phyloP scores from a whole-genome alignment of 2,797 vertebrate species.

The Labroides dimidiatus region DNA sequence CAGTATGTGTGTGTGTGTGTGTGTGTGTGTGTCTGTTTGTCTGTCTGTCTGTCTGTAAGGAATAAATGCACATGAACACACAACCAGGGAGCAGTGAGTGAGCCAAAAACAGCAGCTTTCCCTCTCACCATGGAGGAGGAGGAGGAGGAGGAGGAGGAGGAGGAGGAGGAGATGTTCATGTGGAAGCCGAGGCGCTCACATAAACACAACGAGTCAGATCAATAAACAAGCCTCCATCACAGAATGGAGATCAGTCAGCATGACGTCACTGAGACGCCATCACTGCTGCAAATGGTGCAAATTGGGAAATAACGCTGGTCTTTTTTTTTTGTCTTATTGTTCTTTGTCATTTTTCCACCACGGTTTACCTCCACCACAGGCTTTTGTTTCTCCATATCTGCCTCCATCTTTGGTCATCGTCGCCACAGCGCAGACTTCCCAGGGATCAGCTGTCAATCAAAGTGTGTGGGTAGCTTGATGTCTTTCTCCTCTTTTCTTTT shows the following conservation, averaged over 20 bases:
- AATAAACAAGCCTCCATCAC: constrained; percentile 72
- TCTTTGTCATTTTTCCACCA: constrained; percentile 18
- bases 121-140: constrained; percentile 66
- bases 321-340: constrained; percentile 30
- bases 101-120: constrained; percentile 80
- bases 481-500: constrained; percentile 30
- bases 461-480: constrained; percentile 44
- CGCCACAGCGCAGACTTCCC: constrained; percentile 32
- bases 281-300: constrained; percentile 24
- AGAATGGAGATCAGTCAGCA: constrained; percentile 22
- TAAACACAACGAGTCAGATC: constrained; percentile 75
- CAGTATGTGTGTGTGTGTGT: constrained; percentile 2
- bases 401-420: constrained; percentile 24
- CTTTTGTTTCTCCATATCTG: constrained; percentile 45
- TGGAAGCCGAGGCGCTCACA: constrained; percentile 63
- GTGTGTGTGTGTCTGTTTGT: constrained; percentile 19
- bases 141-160: constrained; percentile 71
- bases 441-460: constrained; percentile 62
- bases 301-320: constrained; percentile 29
- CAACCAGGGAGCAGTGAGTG: constrained; percentile 36
- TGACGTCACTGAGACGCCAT: constrained; percentile 28
- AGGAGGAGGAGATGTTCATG: constrained; percentile 68
- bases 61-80: constrained; percentile 38
- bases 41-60: constrained; percentile 24
- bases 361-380: constrained; percentile 4